A percentile compares a stretch with the other conserved stretches of the same genome.
Conservation (phyloP, 2,888 invertebrate genomes). For the Diaperis boleti region DNA sequence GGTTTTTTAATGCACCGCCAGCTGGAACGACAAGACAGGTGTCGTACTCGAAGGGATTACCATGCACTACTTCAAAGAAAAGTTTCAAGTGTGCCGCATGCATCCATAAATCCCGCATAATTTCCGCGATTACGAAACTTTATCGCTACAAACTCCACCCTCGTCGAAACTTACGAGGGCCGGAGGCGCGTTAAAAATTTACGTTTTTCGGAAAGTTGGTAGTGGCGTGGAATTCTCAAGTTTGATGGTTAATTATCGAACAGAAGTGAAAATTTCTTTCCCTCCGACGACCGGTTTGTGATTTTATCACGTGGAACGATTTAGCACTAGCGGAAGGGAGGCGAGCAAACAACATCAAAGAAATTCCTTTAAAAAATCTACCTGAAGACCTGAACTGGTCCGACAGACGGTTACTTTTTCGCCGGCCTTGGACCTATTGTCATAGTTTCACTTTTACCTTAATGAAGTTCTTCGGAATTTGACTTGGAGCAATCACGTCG, state of each 20-base stretch:
- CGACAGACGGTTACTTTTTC: constrained; percentile 34
- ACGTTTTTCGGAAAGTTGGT: not conserved
- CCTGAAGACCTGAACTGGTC: constrained; percentile 42
- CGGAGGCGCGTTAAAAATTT: not conserved
- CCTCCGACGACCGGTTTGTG: constrained; percentile 35
- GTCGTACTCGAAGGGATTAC: constrained; percentile 1
- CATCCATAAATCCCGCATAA: constrained; percentile 23
- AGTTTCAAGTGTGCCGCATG: constrained; percentile 9
- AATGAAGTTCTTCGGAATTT: no score
- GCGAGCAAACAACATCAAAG: constrained; percentile 40
- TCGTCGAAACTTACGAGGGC: not conserved
- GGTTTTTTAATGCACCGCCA: constrained; percentile 3
- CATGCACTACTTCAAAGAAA: not conserved
- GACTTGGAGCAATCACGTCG: no score
- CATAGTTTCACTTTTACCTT: no score
- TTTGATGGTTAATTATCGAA: no score
- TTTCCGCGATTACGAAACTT: constrained; percentile 32
- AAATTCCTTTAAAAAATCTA: constrained; percentile 43
- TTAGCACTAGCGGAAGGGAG: constrained; percentile 40
- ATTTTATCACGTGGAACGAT: constrained; percentile 35
- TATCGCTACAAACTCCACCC: constrained; percentile 16
- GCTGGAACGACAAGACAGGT: constrained; percentile 19
- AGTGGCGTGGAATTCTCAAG: no score
- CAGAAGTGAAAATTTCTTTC: no score
- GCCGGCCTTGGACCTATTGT: constrained; percentile 25